Conservation (phyloP, 2,888 invertebrate species). For the Punctoribates punctum region DNA sequence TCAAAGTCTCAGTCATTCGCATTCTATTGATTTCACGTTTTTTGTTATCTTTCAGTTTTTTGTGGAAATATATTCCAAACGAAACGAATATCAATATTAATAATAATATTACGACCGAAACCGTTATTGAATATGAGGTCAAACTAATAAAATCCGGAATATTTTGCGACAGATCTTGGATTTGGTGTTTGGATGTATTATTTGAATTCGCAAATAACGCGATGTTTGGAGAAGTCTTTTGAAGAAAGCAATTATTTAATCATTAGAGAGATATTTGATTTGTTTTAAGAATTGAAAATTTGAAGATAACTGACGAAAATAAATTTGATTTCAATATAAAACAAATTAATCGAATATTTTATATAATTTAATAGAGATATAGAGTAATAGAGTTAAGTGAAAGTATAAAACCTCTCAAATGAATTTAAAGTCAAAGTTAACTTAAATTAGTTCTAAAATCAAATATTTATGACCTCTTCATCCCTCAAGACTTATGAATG, state of each 20-base stretch:
- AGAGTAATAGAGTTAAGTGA: too few relatives aligned
- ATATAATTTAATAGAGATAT: neutral
- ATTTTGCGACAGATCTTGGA: neutral
- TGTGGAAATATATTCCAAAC: neutral
- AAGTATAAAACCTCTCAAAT: too few relatives aligned
- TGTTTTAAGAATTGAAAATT: too few relatives aligned
- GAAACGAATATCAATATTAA: neutral
- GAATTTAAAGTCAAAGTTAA: too few relatives aligned
- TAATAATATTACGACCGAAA: neutral
- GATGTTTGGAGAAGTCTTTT: too few relatives aligned
- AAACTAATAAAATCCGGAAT: neutral
- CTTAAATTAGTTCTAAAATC: too few relatives aligned
- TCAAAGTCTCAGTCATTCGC: conserved; percentile 43
- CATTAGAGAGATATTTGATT: too few relatives aligned
- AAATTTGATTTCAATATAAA: neutral
- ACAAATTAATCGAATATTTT: neutral
- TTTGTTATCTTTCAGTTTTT: neutral
- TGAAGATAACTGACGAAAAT: too few relatives aligned
- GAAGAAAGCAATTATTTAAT: too few relatives aligned
- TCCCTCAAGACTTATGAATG: too few relatives aligned
- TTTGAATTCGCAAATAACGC: neutral
- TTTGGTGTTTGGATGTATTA: neutral
- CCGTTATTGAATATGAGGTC: conserved; percentile 14
- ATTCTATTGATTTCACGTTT: conserved; percentile 15
- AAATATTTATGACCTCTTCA: too few relatives aligned